Conservation (phyloP, 2,113 vertebrate species). For the Abramis brama region DNA sequence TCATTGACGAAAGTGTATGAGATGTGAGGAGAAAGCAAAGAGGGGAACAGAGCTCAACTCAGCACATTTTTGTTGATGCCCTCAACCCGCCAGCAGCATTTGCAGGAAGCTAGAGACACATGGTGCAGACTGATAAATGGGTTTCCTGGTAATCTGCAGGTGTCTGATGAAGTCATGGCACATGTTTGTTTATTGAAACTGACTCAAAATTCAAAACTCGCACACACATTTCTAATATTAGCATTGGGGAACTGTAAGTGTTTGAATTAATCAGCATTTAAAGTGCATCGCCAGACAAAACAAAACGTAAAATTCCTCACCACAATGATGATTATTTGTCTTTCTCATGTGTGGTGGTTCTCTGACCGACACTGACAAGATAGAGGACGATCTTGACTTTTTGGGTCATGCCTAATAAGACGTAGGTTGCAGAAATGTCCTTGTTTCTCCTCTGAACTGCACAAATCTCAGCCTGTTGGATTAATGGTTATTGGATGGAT, state of each 20-base stretch:
- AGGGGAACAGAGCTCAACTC: conserved; percentile 34
- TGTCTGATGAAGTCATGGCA: conserved; percentile 9
- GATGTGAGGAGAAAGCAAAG: conserved; percentile 5
- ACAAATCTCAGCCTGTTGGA: conserved; percentile 33
- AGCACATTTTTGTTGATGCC: conserved; percentile 44
- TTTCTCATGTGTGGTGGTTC: neutral
- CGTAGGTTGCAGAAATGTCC: neutral
- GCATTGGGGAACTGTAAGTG: neutral
- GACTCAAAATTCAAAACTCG: conserved; percentile 14
- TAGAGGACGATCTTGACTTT: conserved; percentile 17
- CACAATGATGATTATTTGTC: neutral
- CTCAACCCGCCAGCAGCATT: conserved; percentile 7
- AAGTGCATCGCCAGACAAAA: conserved; percentile 15
- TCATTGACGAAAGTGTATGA: conserved; percentile 38
- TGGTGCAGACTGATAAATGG: conserved; percentile 39
- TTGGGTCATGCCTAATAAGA: conserved; percentile 16
- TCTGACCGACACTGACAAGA: neutral
- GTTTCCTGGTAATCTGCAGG: conserved; percentile 34
- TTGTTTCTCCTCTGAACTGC: conserved; percentile 17
- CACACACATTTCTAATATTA: neutral
- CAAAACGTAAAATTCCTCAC: neutral
- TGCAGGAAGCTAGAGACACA: conserved; percentile 41
- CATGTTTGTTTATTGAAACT: neutral
- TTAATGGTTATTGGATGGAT: conserved; percentile 46
- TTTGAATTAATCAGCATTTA: conserved; percentile 30